Evolutionary conservation across 1,140 invertebrate genomes (phyloP), one percentile per base, ranked within the genome.

Genomic region (Calycopis cecrops): DNA sequence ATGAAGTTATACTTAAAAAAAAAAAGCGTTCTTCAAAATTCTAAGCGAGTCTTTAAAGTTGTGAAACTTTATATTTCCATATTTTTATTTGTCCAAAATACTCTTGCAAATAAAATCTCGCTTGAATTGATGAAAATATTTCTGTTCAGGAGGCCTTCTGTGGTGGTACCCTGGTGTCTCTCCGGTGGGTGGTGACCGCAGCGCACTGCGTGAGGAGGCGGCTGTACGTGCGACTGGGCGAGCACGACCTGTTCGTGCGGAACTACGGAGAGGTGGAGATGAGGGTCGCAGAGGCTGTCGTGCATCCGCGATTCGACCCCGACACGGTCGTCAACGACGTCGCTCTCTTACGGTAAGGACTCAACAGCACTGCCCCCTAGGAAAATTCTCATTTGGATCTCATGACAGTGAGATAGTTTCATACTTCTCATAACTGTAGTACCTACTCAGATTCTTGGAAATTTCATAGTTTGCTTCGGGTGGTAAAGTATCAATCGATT

Each of bases 301-400:
- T 93, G 18, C 97, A 98, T 88, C 95, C 95, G 0, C 88, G 92
- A 16, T 98, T 97, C 78, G 94, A 97, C 71, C 91, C 92, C 14
- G 91, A 94, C 53, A 98, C 95, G 0, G 96, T 98, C 21, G 94
- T 97, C 72, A 97, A 97, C 76, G 97, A 99, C 79, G 92, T 98
- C 17, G 97, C 96, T 3, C 84, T 98, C 44, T 82, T 99, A 11
- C 88, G 92, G 84, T 90, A 66, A 71, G 54, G 47, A 40, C 54
- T n/a, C 18, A 56, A 49, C 44, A n/a, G 10, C 34, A 35, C 34
- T 60, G 55, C n/a, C n/a, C n/a, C n/a, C n/a, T n/a, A n/a, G n/a
- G n/a, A n/a, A n/a, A n/a, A n/a, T n/a, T 28, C 21, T 28, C 21
- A 28, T 28, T 28, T 28, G n/a, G n/a, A n/a, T n/a, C n/a, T n/a